Conservation (phyloP, 2,888 invertebrate genomes). For the Nezara viridula region DNA sequence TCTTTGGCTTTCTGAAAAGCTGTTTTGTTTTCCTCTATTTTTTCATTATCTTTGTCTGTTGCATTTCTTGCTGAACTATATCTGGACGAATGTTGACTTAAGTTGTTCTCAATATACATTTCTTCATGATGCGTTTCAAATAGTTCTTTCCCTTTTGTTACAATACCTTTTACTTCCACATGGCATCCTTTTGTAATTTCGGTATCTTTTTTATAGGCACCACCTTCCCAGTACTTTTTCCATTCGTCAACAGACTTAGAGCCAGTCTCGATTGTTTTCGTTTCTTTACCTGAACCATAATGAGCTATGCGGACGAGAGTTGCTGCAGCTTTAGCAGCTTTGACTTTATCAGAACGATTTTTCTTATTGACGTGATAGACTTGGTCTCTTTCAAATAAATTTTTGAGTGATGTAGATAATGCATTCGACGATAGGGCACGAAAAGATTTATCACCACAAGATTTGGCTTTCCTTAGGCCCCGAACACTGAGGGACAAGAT, state of each 20-base stretch:
- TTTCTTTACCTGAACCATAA: conserved; percentile 42
- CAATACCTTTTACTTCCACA: conserved; percentile 51
- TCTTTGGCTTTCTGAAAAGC: conserved; percentile 63
- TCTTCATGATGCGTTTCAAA: conserved; percentile 20
- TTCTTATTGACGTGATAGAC: not conserved
- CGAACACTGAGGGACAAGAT: conserved; percentile 49
- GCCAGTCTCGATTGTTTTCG: not conserved
- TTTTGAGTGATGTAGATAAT: conserved; percentile 41
- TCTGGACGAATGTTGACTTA: not conserved
- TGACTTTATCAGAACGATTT: not conserved
- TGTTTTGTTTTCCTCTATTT: conserved; percentile 59
- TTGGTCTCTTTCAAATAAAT: conserved; percentile 8
- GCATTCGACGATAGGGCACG: conserved; percentile 26
- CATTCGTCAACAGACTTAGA: conserved; percentile 62
- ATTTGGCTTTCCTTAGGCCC: conserved; percentile 54
- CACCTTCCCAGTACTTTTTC: conserved; percentile 64
- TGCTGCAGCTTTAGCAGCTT: not conserved
- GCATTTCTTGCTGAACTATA: not conserved
- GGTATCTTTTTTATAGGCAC: conserved; percentile 26
- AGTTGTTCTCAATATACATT: not conserved
- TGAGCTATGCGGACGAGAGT: conserved; percentile 4
- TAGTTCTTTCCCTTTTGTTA: conserved; percentile 34
- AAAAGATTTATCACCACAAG: conserved; percentile 50
- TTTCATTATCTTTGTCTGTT: not conserved
- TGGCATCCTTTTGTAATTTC: not conserved